Conservation (phyloP, 2,797 vertebrate genomes). For the Rhincodon typus region DNA sequence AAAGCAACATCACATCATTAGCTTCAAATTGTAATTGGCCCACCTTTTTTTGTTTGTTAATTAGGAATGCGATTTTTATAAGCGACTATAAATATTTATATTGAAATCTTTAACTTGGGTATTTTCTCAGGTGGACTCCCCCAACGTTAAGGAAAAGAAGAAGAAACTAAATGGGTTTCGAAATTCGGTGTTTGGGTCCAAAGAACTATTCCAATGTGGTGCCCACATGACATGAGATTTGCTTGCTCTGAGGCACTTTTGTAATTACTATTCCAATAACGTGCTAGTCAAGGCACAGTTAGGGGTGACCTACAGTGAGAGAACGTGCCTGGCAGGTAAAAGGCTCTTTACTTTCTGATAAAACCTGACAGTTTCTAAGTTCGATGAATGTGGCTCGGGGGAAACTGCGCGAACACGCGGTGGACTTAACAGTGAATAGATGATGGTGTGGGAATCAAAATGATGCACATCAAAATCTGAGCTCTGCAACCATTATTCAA, state of each 20-base stretch:
- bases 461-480: not conserved
- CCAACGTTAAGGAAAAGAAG: not conserved
- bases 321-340: conserved; percentile 31
- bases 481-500: not conserved
- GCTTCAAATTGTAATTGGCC: not conserved
- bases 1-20: no score
- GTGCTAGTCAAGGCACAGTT: conserved; percentile 35
- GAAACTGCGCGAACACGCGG: not conserved
- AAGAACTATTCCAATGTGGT: not conserved
- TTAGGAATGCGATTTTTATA: conserved; percentile 39
- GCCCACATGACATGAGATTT: not conserved
- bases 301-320: conserved; percentile 40
- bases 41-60: not conserved
- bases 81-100: conserved; percentile 28
- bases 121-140: not conserved
- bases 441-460: not conserved
- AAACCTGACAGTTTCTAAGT: not conserved
- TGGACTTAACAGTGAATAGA: no score
- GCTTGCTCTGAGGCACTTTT: not conserved
- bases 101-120: not conserved
- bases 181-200: not conserved
- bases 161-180: not conserved
- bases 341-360: not conserved
- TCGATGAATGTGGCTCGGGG: not conserved
- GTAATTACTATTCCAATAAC: conserved; percentile 38